Base-by-base conservation (phyloP, 2,113 vertebrate species). In the Telmatochromis brachygnathus region DNA sequence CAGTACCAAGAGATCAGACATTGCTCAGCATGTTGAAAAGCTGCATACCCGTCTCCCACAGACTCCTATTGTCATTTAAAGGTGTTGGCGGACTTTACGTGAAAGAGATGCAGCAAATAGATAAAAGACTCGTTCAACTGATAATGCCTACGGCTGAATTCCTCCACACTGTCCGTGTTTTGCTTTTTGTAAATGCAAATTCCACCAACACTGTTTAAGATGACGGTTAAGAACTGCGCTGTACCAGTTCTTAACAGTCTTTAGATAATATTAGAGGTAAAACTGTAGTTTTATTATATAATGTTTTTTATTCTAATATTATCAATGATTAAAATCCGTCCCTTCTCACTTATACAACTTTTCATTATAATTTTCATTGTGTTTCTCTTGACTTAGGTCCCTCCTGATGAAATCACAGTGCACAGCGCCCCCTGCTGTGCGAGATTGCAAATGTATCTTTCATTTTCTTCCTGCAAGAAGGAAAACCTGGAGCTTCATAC, bases 21-120 rank as follows among this genome's bases (percentile, higher is more conserved):
- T 79, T 35, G 89, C 92, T 93, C 88, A 91, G 55, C 23, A 55
- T 4, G 86, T 47, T 93, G 89, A 91, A 85, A 83, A 85, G 75
- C 85, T 17, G 62, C 75, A 83, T 73, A 84, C 56, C 87, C 28
- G 54, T 13, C 83, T 85, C 89, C 90, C 81, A 82, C 91, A 28
- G 84, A 19, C 55, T 70, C 28, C 51, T 13, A 81, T 95, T 96
- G 92, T 94, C 79, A 95, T 96, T 94, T 81, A 94, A 82, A 93
- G 39, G 21, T 87, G 51, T 7, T 82, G 83, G 85, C 81, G 91
- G 91, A 91, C 83, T 92, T 89, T 82, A 54, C 55, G 83, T 93
- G 89, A 95, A 95, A 94, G 90, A 94, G 92, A 94, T 93, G 37
- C 88, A 70, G 28, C 58, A 84, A 94, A 95, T 94, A 94, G 65